phyloP scores from a whole-genome alignment of 2,888 invertebrate genomes.

The Mesopsocus fuscifrons region DNA sequence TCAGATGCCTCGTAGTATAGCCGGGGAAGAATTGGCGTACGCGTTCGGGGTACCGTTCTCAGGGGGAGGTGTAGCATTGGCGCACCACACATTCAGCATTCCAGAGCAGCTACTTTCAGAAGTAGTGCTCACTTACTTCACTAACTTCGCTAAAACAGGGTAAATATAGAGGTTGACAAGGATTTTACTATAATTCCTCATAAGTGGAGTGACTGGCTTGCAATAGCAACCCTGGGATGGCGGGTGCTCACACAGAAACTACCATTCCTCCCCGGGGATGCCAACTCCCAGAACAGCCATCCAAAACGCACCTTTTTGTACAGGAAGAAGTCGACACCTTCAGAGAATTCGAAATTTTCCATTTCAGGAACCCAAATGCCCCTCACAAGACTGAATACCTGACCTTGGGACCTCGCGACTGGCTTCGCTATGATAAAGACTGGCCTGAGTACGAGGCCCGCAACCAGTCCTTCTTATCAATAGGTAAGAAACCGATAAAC shows the following conservation, averaged over 20 bases:
- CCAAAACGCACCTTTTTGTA: no score
- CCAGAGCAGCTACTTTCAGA: slow-evolving; percentile 66
- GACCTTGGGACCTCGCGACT: slow-evolving; percentile 41
- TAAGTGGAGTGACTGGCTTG: no score
- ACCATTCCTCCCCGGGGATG: no score
- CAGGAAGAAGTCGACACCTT: no score
- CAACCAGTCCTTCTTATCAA: slow-evolving; percentile 55
- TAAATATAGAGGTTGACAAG: no score
- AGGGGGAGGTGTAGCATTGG: slow-evolving; percentile 41
- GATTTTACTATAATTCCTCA: no score
- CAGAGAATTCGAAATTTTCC: no score
- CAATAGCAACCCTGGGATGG: no score
- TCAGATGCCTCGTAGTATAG: slow-evolving; percentile 52
- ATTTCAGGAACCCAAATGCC: slow-evolving; percentile 53
- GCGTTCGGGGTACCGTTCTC: slow-evolving; percentile 70
- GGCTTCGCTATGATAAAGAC: slow-evolving; percentile 43
- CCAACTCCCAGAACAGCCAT: no score
- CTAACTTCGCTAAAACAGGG: slow-evolving; percentile 82
- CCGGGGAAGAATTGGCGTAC: slow-evolving; percentile 76
- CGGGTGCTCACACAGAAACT: no score
- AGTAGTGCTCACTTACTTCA: slow-evolving; percentile 74
- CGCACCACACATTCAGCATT: slow-evolving; percentile 49
- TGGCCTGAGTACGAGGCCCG: slow-evolving; percentile 69
- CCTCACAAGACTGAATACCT: slow-evolving; percentile 43
- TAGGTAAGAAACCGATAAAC: slow-evolving; percentile 35